Base-by-base conservation (phyloP, 2,797 vertebrate species). In the Diceros bicornis region DNA sequence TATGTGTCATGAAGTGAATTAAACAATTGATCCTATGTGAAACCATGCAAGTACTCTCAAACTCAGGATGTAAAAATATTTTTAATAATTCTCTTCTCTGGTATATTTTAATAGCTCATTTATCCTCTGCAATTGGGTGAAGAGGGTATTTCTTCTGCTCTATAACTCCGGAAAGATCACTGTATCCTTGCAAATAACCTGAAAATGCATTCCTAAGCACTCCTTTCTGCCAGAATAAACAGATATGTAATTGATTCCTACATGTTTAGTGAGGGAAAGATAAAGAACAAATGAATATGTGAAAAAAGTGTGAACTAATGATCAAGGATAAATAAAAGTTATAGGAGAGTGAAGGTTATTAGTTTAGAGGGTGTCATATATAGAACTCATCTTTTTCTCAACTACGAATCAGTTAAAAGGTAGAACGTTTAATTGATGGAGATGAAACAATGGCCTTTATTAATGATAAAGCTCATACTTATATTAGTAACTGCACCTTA, bases 41-140 rank as follows among this genome's bases (percentile, higher is more conserved):
- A 92, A 25, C 10, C 29, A 59, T 69, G 37, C 5, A 74, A 10
- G 13, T 21, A 84, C 95, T 64, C 7, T 92, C 11, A 88, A 88
- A 94, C 85, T 68, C 27, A 75, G 16, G 20, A n/a, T 78, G 20
- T 37, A 57, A 84, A 96, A 92, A 6, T 10, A 32, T 18, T 20
- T 29, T 29, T 52, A 61, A 61, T 34, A 77, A 82, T 90, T 23
- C 6, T 85, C 10, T 29, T 59, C 10, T 74, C 4, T 82, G 44
- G 9, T 77, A 47, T 50, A 88, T 62, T 62, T 89, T 77, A 92
- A 82, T 27, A 91, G 41, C 37, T 90, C 21, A 94, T n/a, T 83
- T 62, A 77, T 41, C n/a, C 7, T 88, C 27, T 62, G 25, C n/a
- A 91, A 10, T 17, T 89, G 20, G 32, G 84, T 66, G 32, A 92